Conservation (phyloP, 2,113 vertebrate genomes). For the Limnothrissa miodon region DNA sequence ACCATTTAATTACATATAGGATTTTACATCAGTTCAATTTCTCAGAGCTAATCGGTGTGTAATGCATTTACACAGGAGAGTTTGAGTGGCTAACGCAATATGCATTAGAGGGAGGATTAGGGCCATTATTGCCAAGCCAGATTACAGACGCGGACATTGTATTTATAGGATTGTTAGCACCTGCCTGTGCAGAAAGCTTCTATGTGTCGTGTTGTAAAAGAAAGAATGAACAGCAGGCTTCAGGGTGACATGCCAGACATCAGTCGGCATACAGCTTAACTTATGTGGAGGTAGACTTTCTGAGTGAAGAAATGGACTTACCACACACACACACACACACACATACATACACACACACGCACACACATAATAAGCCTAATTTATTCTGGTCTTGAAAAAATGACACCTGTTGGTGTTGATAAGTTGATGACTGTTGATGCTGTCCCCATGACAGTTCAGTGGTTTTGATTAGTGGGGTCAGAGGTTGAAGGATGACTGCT, state of each 20-base stretch:
- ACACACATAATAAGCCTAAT: slow-evolving; percentile 1
- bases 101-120: background rate
- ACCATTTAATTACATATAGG: background rate
- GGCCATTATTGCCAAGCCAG: background rate
- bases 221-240: background rate
- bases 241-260: background rate
- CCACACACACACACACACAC: background rate
- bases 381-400: slow-evolving; percentile 43
- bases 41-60: background rate
- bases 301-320: too few relatives aligned
- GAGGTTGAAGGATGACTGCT: background rate
- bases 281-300: too few relatives aligned
- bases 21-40: background rate
- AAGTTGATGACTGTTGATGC: too few relatives aligned
- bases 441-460: slow-evolving; percentile 1
- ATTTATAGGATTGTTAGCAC: background rate
- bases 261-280: background rate
- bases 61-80: background rate
- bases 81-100: background rate
- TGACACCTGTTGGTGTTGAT: too few relatives aligned
- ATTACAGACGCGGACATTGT: background rate
- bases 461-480: too few relatives aligned
- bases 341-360: background rate
- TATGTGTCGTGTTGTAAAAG: background rate
- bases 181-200: background rate